These are phyloP conservation scores for Charaxes varanes DNA, from an alignment of 1,140 invertebrate species.

Conservation along the genomic window DNA sequence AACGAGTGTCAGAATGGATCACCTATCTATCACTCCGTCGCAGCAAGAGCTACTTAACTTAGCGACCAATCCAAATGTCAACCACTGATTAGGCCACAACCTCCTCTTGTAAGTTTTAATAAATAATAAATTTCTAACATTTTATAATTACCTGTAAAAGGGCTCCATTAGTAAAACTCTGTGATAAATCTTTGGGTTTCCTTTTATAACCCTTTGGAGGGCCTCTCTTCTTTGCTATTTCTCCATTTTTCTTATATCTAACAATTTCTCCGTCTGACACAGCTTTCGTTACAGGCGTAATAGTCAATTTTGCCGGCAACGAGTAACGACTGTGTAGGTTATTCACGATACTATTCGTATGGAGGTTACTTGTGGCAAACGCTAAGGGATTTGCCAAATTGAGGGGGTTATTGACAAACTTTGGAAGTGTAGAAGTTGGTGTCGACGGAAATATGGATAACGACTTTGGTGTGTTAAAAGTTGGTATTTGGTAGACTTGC, in stretches of 20 bases:
- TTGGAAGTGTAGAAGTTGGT: conserved; percentile 35
- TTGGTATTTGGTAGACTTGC: conserved; percentile 60
- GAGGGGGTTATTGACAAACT: conserved; percentile 61
- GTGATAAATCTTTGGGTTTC: conserved; percentile 55
- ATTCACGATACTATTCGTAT: conserved; percentile 41
- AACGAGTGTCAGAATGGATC: too few species aligned
- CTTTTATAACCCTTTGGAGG: conserved; percentile 61
- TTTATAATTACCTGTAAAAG: conserved; percentile 44
- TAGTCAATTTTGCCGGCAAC: conserved; percentile 50
- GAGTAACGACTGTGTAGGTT: conserved; percentile 50
- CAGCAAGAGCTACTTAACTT: too few species aligned
- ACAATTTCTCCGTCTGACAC: conserved; percentile 39
- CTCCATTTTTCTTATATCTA: conserved; percentile 63
- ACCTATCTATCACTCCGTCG: too few species aligned
- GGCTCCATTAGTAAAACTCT: conserved; percentile 46
- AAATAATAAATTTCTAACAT: too few species aligned
- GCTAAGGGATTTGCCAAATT: conserved; percentile 59
- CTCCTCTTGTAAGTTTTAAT: too few species aligned
- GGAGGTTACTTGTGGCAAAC: conserved; percentile 31
- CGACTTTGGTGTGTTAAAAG: conserved; percentile 47
- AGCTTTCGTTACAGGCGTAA: conserved; percentile 43
- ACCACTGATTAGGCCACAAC: too few species aligned
- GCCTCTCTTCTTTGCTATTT: conserved; percentile 58
- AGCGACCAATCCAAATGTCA: too few species aligned
- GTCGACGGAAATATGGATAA: conserved; percentile 44